Percentiles rank a stretch among this genome's conserved stretches.
phyloP scores from a whole-genome alignment of 2,888 invertebrate genomes.

The Mesorhabditis sp. region DNA sequence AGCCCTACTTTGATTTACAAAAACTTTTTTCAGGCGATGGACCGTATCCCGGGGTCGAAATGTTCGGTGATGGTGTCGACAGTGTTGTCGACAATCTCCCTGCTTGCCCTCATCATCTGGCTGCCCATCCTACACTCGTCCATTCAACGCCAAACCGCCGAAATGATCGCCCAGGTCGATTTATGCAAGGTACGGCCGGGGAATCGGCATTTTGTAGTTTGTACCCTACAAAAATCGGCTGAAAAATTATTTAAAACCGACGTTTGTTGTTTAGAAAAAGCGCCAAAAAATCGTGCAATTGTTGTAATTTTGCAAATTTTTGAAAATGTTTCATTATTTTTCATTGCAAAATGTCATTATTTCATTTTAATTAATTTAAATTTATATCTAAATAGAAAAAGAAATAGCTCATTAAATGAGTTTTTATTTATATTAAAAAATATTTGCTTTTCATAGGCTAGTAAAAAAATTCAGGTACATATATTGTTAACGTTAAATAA shows the following conservation, averaged over 20 bases:
- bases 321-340: neutral
- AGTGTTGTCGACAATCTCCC: slow-evolving; percentile 46
- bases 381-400: no score
- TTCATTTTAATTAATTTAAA: no score
- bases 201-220: neutral
- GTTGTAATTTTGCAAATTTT: neutral
- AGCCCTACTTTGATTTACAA: neutral
- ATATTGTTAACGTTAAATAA: no score
- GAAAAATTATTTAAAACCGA: no score
- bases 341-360: neutral
- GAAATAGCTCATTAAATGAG: no score
- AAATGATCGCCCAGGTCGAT: slow-evolving; percentile 50
- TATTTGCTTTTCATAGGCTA: no score
- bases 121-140: slow-evolving; percentile 49
- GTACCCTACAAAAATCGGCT: no score
- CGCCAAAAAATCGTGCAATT: neutral
- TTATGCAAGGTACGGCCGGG: slow-evolving; percentile 43
- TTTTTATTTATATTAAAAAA: no score
- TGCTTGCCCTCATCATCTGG: slow-evolving; percentile 45
- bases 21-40: neutral
- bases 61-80: slow-evolving; percentile 36
- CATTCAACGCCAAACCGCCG: slow-evolving; percentile 44
- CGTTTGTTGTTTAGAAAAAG: no score
- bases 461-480: no score
- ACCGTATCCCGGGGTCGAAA: neutral